Percentiles rank a stretch among this genome's conserved stretches.
These are phyloP conservation scores for Benitochromis conjunctus DNA, from an alignment of 2,113 vertebrate genomes.

Conservation along the genomic window DNA sequence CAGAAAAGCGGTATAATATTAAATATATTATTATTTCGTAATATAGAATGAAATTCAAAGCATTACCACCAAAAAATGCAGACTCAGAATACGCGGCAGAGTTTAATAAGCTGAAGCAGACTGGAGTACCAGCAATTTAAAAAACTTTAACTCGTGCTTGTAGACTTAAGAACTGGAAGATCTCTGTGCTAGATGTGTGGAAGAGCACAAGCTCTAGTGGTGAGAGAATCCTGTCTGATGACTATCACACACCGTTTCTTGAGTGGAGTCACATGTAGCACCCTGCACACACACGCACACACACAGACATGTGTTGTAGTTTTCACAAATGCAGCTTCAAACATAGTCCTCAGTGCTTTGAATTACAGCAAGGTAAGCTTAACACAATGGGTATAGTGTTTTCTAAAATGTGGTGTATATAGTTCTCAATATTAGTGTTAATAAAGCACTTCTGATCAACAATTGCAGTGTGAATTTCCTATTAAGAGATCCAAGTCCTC, in stretches of 20 bases:
- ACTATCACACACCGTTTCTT: conserved; percentile 37
- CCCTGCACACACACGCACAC: background rate
- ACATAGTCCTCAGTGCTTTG: background rate
- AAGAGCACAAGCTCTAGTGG: conserved; percentile 8
- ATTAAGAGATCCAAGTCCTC: background rate
- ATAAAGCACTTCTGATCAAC: background rate
- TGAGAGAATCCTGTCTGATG: conserved; percentile 42
- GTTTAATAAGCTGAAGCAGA: background rate
- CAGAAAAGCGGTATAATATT: background rate
- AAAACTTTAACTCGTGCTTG: background rate
- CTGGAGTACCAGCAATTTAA: background rate
- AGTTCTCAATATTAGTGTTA: background rate
- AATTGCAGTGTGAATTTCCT: background rate
- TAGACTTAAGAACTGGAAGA: background rate
- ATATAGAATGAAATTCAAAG: background rate
- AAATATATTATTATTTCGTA: background rate
- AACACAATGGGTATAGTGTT: background rate
- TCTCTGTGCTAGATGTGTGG: background rate
- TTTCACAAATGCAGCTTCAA: background rate
- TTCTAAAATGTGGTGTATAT: background rate
- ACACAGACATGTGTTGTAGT: background rate
- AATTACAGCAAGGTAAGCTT: background rate
- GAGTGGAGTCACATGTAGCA: conserved; percentile 45
- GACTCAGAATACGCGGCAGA: background rate
- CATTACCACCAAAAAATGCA: background rate